Conservation (phyloP, 2,113 vertebrate genomes). For the Clarias gariepinus region DNA sequence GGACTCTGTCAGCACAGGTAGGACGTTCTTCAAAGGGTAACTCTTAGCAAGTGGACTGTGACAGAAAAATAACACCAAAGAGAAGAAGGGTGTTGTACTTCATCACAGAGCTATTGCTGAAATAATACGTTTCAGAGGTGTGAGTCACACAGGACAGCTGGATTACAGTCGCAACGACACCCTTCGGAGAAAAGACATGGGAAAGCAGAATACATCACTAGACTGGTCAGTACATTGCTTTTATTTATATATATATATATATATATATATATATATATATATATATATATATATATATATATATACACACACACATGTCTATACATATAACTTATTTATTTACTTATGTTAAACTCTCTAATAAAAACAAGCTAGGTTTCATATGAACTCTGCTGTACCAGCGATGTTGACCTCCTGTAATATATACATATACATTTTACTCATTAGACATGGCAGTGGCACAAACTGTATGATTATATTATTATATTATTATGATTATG, state of each 20-base stretch:
- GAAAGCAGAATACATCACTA: background rate
- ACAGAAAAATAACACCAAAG: background rate
- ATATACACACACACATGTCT: too few species aligned
- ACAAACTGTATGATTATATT: background rate
- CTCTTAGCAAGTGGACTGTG: background rate
- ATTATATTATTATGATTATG: background rate
- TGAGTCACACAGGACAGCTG: background rate
- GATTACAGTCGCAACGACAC: background rate
- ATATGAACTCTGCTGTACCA: background rate
- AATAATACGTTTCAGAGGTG: background rate
- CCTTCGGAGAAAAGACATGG: background rate
- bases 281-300: background rate
- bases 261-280: background rate
- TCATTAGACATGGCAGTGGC: background rate
- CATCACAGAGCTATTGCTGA: background rate
- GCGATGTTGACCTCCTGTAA: background rate
- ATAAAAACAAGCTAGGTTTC: background rate
- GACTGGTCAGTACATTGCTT: background rate
- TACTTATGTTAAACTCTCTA: background rate
- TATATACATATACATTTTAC: background rate
- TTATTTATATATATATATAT: too few species aligned
- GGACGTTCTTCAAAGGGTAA: background rate
- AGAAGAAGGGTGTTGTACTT: background rate
- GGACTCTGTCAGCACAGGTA: slow-evolving; percentile 4
- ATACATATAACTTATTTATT: background rate